Conservation (phyloP, 2,888 invertebrate species). For the Drosophila ochracea region DNA sequence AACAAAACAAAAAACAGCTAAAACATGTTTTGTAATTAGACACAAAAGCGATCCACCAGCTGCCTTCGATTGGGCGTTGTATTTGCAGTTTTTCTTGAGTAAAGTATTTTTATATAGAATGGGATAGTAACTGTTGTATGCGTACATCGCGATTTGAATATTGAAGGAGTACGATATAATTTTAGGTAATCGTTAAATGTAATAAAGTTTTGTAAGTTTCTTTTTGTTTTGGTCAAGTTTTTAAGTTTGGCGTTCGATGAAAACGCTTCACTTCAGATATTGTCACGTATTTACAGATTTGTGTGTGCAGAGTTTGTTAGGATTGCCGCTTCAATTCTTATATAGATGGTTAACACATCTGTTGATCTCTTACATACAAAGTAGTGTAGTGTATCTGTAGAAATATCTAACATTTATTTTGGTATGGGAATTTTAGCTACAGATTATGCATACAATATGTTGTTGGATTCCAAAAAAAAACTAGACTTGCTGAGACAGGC, state of each 20-base stretch:
- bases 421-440: neutral
- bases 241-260: neutral
- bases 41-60: conserved; percentile 28
- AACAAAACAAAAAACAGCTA: neutral
- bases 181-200: neutral
- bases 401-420: conserved; percentile 17
- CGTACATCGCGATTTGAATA: neutral
- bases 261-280: conserved; percentile 27
- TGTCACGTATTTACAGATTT: conserved; percentile 38
- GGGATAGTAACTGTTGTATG: conserved; percentile 11
- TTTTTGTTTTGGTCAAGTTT: conserved; percentile 30
- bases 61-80: neutral
- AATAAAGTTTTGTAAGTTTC: conserved; percentile 4
- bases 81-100: conserved; percentile 1
- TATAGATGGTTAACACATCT: conserved; percentile 2
- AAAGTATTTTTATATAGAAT: conserved; percentile 3
- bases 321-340: conserved; percentile 11
- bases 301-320: conserved; percentile 8
- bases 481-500: neutral
- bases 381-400: conserved; percentile 1
- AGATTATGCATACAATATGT: conserved; percentile 6
- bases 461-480: conserved; percentile 4
- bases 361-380: neutral
- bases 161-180: conserved; percentile 1
- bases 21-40: conserved; percentile 7